These are phyloP conservation scores for Telmatochromis sp. DNA, from an alignment of 2,113 vertebrate genomes.

Conservation along the genomic window DNA sequence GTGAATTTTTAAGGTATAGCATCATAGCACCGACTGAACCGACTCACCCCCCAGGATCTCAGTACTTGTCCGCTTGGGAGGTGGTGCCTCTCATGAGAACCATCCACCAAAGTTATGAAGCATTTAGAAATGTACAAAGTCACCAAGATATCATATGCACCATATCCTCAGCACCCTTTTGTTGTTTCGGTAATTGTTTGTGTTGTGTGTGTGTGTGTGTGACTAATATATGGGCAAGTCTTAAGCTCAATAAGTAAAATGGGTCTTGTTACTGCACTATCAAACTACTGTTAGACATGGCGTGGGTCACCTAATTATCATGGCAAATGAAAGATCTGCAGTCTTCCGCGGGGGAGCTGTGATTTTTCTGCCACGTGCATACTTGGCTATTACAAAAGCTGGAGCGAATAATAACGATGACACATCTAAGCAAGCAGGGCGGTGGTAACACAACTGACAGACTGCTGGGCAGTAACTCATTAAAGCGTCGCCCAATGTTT, in stretches of 20 bases:
- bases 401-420: conserved; percentile 10
- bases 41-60: not conserved
- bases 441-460: conserved; percentile 41
- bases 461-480: not conserved
- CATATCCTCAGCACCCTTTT: conserved; percentile 50
- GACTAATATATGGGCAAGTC: not conserved
- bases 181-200: conserved; percentile 16
- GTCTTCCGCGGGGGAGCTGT: not conserved
- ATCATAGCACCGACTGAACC: conserved; percentile 50
- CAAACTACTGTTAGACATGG: not conserved
- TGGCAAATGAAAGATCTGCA: conserved; percentile 9
- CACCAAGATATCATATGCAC: conserved; percentile 19
- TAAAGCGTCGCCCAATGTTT: not conserved
- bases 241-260: not conserved
- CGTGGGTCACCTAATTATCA: not conserved
- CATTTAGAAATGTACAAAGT: conserved; percentile 47
- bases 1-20: conserved; percentile 58
- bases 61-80: not conserved
- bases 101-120: not conserved
- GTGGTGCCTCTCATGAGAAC: not conserved
- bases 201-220: not conserved
- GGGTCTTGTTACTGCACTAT: not conserved
- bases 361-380: conserved; percentile 1
- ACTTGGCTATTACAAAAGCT: conserved; percentile 16
- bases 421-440: conserved; percentile 39